Evolutionary conservation across 2,888 invertebrate species (phyloP), one percentile per base, ranked within the genome.

Genomic region (Eupithecia pulchellata): DNA sequence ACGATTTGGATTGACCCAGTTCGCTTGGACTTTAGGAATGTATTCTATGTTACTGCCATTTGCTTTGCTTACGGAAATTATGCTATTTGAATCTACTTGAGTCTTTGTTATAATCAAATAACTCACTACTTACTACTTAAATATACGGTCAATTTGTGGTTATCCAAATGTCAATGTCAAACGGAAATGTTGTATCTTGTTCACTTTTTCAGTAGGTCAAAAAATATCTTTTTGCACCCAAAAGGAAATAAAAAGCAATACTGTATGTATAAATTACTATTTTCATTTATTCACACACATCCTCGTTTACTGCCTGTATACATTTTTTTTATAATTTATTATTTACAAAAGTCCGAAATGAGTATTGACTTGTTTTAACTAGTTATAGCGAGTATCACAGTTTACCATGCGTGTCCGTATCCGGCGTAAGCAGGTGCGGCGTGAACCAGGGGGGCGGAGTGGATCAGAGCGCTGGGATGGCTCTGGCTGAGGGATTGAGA

Each of bases 281-380:
- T 86, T 80, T 89, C 91, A 90, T 93, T 92, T 93, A 93, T 93
- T 93, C 91, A 91, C 93, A 86, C 87, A 88, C 93, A 91, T 92
- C 92, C 92, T 92, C 92, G 89, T 52, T 11, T 52, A 82, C 90
- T 89, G 86, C 86, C 86, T 88, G 86, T 89, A 84, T 78, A 47
- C 42, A 20, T 47, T 47, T 81, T 82, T n/a, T 84, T 86, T 84
- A 86, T 85, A 89, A 85, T 85, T 89, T 89, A 90, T 91, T 88
- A 89, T 88, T 86, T 91, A 91, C 89, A 91, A 84, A 91, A 84
- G 58, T 72, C 82, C 89, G 88, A 87, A 88, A 89, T 91, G 92
- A 92, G 91, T 92, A 91, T 92, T 91, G 84, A 82, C 81, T 86
- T 85, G 90, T 92, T 89, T 89, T 89, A 86, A 88, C 86, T 89